phyloP scores from a whole-genome alignment of 2,113 vertebrate species.

The Lonchura striata region DNA sequence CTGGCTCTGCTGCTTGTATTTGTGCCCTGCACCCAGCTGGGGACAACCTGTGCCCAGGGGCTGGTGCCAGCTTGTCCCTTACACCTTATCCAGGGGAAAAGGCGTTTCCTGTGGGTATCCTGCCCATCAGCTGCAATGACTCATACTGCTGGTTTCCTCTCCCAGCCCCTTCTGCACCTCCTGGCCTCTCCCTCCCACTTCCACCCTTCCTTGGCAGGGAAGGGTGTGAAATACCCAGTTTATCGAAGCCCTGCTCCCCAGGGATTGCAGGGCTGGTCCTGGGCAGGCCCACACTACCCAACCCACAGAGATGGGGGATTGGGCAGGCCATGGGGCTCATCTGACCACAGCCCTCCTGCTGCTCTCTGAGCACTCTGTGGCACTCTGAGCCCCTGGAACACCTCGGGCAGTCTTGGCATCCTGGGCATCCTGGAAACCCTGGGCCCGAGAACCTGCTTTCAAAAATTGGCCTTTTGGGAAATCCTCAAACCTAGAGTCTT shows the following conservation, averaged over 20 bases:
- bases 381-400: too few species aligned
- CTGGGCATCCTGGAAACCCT: neutral
- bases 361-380: neutral
- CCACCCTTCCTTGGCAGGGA: conserved; percentile 40
- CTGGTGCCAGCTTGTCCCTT: conserved; percentile 29
- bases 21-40: neutral
- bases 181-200: neutral
- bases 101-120: conserved; percentile 2
- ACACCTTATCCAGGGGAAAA: conserved; percentile 57
- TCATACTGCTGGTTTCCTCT: conserved; percentile 49
- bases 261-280: neutral
- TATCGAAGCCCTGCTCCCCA: neutral
- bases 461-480: neutral
- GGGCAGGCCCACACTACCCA: neutral
- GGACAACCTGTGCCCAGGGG: conserved; percentile 1
- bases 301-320: neutral
- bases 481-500: neutral
- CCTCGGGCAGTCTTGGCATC: neutral
- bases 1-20: neutral
- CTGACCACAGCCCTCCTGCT: neutral
- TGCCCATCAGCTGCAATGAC: conserved; percentile 31
- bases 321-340: neutral
- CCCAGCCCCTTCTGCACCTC: neutral
- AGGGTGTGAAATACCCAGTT: conserved; percentile 44
- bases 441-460: neutral